Evolutionary conservation across 2,113 vertebrate genomes (phyloP), one percentile per base, ranked within the genome.

Genomic region (Rostratula benghalensis): DNA sequence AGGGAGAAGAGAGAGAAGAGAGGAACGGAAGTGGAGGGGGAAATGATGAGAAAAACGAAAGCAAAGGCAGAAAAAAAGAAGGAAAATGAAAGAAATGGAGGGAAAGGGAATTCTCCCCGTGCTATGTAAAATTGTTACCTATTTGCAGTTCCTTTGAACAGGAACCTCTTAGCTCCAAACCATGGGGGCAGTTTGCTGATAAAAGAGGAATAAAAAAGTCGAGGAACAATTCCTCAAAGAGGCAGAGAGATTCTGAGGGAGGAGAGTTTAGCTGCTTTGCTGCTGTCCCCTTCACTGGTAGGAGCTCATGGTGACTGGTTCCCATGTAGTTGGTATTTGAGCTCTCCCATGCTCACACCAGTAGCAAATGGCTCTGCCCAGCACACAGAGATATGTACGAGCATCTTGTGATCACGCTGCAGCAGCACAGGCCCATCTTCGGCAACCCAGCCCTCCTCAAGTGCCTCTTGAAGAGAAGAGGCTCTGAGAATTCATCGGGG

Each of bases 261-360:
- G 0, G 3, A 77, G 51, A 23, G 23, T 45, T 39, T 37, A 41
- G 27, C 64, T 45, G 10, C 64, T 61, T 71, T 89, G 63, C 45
- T 48, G 19, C 27, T 43, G 77, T 59, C 45, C 28, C n/a, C 16
- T 24, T 75, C 33, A 9, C 39, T 18, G 39, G 22, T 2, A 41
- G 59, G n/a, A 70, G 67, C 31, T 7, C 37, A 14, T 3, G 12
- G 37, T 48, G 64, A 37, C 84, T 27, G 24, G n/a, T 39, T 33
- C 33, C 21, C 13, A 1, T 2, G 28, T 3, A 0, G 18, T 35
- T 61, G 9, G 0, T 48, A 7, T 4, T 41, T 53, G 33, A 71
- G 83, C 53, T 51, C 46, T 54, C 64, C 53, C 59, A 33, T 17
- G 1, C 35, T 67, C 28, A 5, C n/a, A 20, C 5, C 64, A 27